Evolutionary conservation across 35 echinoderm and acorn worm genomes (phyloP).

Genomic region (Diadema setosum): DNA sequence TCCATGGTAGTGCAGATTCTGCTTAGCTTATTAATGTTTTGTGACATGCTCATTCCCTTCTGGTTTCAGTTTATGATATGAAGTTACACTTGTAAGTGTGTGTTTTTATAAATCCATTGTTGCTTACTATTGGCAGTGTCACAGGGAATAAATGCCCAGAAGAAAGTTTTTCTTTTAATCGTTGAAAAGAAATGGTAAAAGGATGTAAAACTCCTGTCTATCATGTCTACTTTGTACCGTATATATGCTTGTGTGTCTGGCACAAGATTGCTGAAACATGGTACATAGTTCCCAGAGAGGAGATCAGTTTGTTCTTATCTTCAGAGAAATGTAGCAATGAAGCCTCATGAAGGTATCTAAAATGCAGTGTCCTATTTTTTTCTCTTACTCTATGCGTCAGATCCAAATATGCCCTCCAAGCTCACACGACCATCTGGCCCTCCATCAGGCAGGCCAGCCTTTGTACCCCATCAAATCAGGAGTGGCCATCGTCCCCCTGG

Average conservation of each 20-base stretch:
- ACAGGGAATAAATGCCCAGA: no score
- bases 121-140: no score
- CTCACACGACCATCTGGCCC: neutral
- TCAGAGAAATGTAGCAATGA: neutral
- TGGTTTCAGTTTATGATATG: no score
- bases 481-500: neutral
- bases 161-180: no score
- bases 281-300: neutral
- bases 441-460: neutral
- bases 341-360: neutral
- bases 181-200: no score
- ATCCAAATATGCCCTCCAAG: neutral
- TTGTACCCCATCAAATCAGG: constrained; percentile 39
- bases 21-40: no score
- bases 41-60: no score
- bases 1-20: no score
- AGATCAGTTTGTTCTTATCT: neutral
- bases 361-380: neutral
- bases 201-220: neutral
- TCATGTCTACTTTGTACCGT: neutral
- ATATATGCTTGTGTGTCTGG: no score
- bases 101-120: no score
- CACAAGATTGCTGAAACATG: neutral
- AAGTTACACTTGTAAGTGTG: no score
- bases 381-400: neutral